Percentiles rank a stretch among this genome's conserved stretches.
phyloP scores from a whole-genome alignment of 2,113 vertebrate species.

The Protomyctophum bolini region DNA sequence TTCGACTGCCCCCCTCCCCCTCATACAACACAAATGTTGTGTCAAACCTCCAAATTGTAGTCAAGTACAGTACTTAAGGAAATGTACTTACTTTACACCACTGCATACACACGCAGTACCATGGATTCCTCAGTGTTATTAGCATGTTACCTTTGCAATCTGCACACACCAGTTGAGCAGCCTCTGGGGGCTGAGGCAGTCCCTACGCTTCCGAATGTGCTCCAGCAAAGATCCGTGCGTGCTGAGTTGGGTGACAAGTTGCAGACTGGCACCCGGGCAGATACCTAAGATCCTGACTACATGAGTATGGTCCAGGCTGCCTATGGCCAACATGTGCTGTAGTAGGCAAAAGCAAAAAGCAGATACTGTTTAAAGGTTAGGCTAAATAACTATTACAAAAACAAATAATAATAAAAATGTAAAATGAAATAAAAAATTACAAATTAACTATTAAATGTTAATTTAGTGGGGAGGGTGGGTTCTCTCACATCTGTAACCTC shows the following conservation, averaged over 20 bases:
- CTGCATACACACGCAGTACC: too few species aligned
- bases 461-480: not conserved
- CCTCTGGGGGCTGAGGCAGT: conserved; percentile 83
- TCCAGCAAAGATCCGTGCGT: conserved; percentile 89
- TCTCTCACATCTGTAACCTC: conserved; percentile 86
- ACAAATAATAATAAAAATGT: not conserved
- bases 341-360: not conserved
- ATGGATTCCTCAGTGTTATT: too few species aligned
- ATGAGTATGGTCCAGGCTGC: conserved; percentile 88
- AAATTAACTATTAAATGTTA: too few species aligned
- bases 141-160: conserved; percentile 88
- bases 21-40: too few species aligned
- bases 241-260: conserved; percentile 88
- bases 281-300: conserved; percentile 88
- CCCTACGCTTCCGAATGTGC: conserved; percentile 83
- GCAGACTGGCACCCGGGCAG: conserved; percentile 86
- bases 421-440: too few species aligned
- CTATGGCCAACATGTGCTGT: conserved; percentile 90
- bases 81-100: too few species aligned
- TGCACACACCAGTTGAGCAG: conserved; percentile 97
- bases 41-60: too few species aligned
- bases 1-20: too few species aligned
- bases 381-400: not conserved
- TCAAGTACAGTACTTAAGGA: too few species aligned
- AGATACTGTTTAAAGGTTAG: not conserved